Base-by-base conservation (phyloP, 2,888 invertebrate genomes). In the Norana najaformis region DNA sequence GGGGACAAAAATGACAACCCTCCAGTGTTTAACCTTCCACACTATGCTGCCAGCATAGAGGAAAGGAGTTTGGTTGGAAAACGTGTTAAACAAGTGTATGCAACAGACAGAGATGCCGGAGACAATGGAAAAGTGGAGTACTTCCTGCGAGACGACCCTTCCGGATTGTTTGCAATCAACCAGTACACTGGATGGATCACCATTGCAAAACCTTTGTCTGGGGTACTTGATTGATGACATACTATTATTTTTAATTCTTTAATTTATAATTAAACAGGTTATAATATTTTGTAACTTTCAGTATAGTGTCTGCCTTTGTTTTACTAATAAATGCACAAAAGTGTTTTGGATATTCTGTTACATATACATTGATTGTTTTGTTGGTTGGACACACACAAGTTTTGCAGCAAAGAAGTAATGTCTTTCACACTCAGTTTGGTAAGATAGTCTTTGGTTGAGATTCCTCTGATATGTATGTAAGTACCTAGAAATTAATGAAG, bases 151-250 rank as follows among this genome's bases (percentile, higher is more conserved):
- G 97, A 97, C 93, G 97, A 98, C 95, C 97, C 97, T 20, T 96
- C 97, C 90, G 97, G 98, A 95, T 96, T 98, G 94, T 99, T 99
- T 95, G 97, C 97, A 95, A 98, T 99, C 93, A 98, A 98, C 95
- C 97, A 97, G 93, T 98, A 98, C 95, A 98, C 98, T 94, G 99
- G 99, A 94, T 98, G 98, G 98, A 98, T 99, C 94, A 97, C 98
- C 91, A 96, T 98, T 94, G 97, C 97, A 96, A 98, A 98, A 95
- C 97, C 98, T 90, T 96, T 99, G 82, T 91, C 91, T 88, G 92
- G 92, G 92, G 93, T 94, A 91, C 69, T 30, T 69, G 8, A 69
- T n/a, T 16, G 69, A 5, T 23, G 23, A 35, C 36, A 37, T 20
- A 30, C 88, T 88, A 35, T 38, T 88, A 35, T 88, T 88, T 23